These are phyloP conservation scores for Ophioninae sp. DNA, from an alignment of 2,888 invertebrate genomes.

Conservation along the genomic window DNA sequence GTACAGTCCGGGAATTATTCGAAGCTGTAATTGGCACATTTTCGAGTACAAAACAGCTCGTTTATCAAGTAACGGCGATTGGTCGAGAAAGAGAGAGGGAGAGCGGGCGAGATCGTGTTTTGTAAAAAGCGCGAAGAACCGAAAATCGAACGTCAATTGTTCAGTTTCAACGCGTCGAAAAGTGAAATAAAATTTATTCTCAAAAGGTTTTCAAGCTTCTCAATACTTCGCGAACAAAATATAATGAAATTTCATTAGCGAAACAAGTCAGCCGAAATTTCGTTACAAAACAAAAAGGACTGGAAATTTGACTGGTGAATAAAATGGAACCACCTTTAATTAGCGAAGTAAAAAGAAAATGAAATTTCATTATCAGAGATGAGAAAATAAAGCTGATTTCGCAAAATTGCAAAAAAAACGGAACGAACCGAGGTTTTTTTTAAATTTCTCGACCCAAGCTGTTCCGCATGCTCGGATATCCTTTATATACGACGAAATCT, in stretches of 20 bases:
- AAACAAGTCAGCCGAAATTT: background rate
- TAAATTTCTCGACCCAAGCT: constrained; percentile 2
- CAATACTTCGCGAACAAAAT: background rate
- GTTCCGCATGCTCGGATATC: background rate
- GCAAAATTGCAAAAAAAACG: constrained; percentile 2
- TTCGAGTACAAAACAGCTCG: constrained; percentile 56
- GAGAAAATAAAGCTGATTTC: background rate
- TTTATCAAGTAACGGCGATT: constrained; percentile 5
- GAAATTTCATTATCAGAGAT: background rate
- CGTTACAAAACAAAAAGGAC: background rate
- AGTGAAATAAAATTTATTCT: background rate
- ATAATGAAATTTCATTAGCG: background rate
- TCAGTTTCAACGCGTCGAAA: background rate
- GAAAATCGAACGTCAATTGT: background rate
- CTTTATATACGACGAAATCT: background rate
- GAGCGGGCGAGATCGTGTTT: constrained; percentile 6
- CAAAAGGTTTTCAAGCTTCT: background rate
- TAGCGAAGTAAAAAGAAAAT: background rate
- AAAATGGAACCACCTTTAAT: background rate
- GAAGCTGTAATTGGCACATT: constrained; percentile 56
- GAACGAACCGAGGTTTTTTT: constrained; percentile 38
- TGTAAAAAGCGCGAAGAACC: constrained; percentile 13
- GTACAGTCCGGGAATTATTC: constrained; percentile 62
- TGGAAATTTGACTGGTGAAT: background rate
- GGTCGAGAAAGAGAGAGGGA: constrained; percentile 31